Conservation (phyloP, 2,888 invertebrate species). For the Euplagia quadripunctaria region DNA sequence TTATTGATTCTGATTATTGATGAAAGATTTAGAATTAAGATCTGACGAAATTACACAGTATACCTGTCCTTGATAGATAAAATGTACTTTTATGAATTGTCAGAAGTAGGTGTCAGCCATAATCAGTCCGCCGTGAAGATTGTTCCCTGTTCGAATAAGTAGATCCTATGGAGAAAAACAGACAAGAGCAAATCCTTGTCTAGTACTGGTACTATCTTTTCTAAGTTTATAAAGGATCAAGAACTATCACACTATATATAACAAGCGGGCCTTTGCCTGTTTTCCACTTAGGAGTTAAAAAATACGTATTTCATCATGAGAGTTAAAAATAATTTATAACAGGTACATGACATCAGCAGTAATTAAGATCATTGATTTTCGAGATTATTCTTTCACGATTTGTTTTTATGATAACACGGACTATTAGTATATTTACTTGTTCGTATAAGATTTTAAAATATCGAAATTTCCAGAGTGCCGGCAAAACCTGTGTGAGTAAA, state of each 20-base stretch:
- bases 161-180: too few species aligned
- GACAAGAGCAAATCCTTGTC: too few species aligned
- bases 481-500: not conserved
- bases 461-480: not conserved
- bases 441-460: not conserved
- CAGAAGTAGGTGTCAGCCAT: too few species aligned
- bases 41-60: not conserved
- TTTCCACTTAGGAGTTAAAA: not conserved
- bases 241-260: not conserved
- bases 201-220: not conserved
- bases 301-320: constrained; percentile 1
- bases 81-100: too few species aligned
- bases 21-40: not conserved
- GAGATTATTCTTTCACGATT: constrained; percentile 20
- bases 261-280: not conserved
- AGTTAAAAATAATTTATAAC: constrained; percentile 14
- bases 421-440: not conserved
- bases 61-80: too few species aligned
- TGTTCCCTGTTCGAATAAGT: too few species aligned
- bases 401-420: constrained; percentile 13
- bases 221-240: not conserved
- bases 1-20: not conserved
- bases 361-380: constrained; percentile 22
- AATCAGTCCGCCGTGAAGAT: too few species aligned
- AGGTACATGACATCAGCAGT: constrained; percentile 25